Evolutionary conservation across 2,888 invertebrate species (phyloP), one percentile per base, ranked within the genome.

Genomic region (Orthosia gracilis): DNA sequence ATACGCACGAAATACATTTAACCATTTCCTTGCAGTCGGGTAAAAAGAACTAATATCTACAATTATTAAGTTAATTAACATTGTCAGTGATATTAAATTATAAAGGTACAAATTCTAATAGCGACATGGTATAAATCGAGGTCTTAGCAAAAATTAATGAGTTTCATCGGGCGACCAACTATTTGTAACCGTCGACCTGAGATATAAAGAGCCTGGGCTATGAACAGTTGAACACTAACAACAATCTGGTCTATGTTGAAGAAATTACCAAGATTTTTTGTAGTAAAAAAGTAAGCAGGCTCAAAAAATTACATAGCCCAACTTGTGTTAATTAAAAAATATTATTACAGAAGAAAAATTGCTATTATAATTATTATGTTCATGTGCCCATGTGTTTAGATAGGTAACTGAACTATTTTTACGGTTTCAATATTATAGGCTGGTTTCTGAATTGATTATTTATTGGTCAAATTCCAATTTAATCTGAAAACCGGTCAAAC

Each of bases 141-240:
- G 26, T 13, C 18, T 68, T 26, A 55, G 54, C 54, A 55, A 75
- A 73, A 74, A 61, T 17, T 68, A 50, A 75, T 75, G 54, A 45
- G 40, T 69, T 69, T 21, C 23, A 40, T n/a, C 2, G 9, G 13
- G 49, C 26, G 5, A 23, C 31, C 26, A 5, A 26, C 49, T 23
- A 74, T 74, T 68, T 45, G 54, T 55, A 45, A 21, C 18, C 26
- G 68, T 68, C 59, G 40, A 13, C 0, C n/a, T 49, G 23, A 26
- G 54, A 49, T 61, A 69, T 55, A 61, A 68, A 75, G 61, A 61
- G 21, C 49, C 13, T 13, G 5, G 15, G 21, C 40, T 21, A 18
- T 49, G 5, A 49, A 12, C n/a, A n/a, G 52, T 49, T 49, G 5
- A 49, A 12, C n/a, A n/a, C 59, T 40, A 18, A 15, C 74, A 49